These are phyloP conservation scores for Burhinus oedicnemus DNA, from an alignment of 2,113 vertebrate genomes.

Conservation along the genomic window DNA sequence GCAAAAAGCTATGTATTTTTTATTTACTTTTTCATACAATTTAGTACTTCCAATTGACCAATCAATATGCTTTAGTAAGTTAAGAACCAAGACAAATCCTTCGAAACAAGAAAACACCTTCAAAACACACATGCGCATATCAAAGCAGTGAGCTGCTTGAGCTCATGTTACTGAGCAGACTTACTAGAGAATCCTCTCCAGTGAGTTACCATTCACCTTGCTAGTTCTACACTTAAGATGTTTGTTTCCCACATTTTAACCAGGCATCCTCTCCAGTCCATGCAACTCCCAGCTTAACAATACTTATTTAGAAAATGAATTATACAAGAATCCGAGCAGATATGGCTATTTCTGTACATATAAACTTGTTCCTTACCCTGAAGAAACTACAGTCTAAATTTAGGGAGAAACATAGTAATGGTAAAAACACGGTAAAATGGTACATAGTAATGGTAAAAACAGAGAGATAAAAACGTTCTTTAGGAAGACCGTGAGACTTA, in stretches of 20 bases:
- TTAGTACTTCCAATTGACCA: background rate
- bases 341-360: background rate
- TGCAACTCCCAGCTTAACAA: background rate
- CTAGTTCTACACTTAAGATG: fast-evolving
- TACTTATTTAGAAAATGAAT: background rate
- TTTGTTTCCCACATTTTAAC: background rate
- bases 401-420: background rate
- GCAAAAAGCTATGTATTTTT: background rate
- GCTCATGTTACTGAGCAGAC: background rate
- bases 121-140: background rate
- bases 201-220: fast-evolving
- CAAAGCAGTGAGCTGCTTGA: background rate
- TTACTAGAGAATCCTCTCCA: background rate
- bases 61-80: background rate
- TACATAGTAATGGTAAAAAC: background rate
- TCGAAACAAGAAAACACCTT: background rate
- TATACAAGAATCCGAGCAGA: background rate
- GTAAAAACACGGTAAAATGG: background rate
- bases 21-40: background rate
- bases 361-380: background rate
- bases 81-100: background rate
- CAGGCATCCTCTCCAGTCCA: background rate
- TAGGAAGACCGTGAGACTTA: background rate
- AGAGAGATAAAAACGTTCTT: background rate
- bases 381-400: background rate